Base-by-base conservation (phyloP, 92 coral and sea anemone genomes). In the Parazoanthus darwini region DNA sequence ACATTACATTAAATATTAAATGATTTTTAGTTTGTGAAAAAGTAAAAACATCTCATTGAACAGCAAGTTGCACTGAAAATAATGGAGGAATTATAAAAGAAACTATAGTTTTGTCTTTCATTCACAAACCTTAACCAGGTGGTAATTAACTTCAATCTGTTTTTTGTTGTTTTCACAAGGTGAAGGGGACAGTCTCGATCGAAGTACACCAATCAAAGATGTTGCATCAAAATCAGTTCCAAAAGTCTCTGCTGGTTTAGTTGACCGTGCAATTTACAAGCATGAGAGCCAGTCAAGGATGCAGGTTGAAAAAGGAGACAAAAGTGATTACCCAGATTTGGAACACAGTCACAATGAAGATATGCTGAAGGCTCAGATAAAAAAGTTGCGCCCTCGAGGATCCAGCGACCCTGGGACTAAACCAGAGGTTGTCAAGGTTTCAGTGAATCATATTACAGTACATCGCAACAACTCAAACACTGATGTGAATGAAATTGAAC, bases 191-290 rank as follows among this genome's bases (percentile, higher is more conserved):
- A 67, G 18, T 36, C 71, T 85, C 15, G 23, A 39, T 87, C 88
- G 43, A 14, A 44, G 48, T 26, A 50, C 26, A 18, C 44, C 78
- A 84, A 37, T 83, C 26, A 70, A 50, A 14, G 59, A 42, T 2
- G 48, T 58, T 80, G 70, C 85, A 14, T 44, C 86, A 10, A 43
- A 85, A 85, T 82, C 90, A 37, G 81, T 82, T 39, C 90, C 92
- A 22, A 92, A 89, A 39, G 86, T 91, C 77, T 91, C 98, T 33
- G 96, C 96, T 65, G 85, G 87, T 37, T 77, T 95, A 70, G 98
- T 95, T 50, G 96, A 91, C 22, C 79, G 72, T 46, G 97, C 97
- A 35, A 93, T 94, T 56, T 90, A 94, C 81, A 78, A 50, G 71
- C 81, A 88, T 13, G 90, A 92, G 51, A 76, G 54, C 16, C 48